phyloP scores from a whole-genome alignment of 64 coral and sea anemone genomes.

The Montipora foliosa region DNA sequence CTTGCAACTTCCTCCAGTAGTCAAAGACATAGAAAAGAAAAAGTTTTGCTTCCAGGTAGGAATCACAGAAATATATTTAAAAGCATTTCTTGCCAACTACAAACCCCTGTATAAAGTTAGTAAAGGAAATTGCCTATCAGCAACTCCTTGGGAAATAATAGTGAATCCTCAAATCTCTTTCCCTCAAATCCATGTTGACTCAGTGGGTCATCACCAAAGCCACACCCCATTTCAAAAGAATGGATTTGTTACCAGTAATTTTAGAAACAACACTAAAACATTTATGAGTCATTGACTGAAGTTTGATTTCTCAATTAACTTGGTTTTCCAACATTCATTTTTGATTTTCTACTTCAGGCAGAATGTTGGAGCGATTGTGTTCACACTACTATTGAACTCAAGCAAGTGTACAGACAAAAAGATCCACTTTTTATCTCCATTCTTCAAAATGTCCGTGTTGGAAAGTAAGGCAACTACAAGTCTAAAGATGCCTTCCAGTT shows the following conservation, averaged over 20 bases:
- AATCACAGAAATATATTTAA: not conserved
- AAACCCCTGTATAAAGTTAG: not conserved
- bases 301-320: no score
- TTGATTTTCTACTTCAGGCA: conserved; percentile 46
- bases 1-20: conserved; percentile 85
- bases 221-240: no score
- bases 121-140: no score
- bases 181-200: no score
- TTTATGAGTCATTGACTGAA: no score
- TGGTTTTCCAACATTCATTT: not conserved
- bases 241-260: no score
- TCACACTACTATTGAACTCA: conserved; percentile 87
- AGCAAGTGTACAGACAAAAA: conserved; percentile 89
- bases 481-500: not conserved
- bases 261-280: no score
- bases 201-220: no score
- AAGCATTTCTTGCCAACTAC: not conserved
- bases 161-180: no score
- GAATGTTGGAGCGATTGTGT: conserved; percentile 85
- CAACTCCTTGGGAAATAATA: no score
- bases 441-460: conserved; percentile 93
- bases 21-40: conserved; percentile 50
- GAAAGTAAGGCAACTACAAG: conserved; percentile 66
- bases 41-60: conserved; percentile 96
- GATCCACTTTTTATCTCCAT: conserved; percentile 90